Conservation (phyloP, 2,797 vertebrate species). For the Eulemur mongoz region DNA sequence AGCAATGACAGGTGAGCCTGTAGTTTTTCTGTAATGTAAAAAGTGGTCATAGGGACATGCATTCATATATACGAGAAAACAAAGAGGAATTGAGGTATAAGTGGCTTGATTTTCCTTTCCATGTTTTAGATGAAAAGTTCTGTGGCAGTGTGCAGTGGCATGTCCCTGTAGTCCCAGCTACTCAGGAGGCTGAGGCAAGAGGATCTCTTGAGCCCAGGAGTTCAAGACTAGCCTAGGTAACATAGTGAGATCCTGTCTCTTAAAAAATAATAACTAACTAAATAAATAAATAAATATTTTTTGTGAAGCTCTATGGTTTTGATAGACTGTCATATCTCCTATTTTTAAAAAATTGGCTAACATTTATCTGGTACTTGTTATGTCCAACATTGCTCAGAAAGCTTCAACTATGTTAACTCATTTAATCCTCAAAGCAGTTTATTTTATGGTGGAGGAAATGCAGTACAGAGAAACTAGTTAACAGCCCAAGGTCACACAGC, state of each 20-base stretch:
- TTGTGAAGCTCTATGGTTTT: background rate
- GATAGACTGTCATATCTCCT: background rate
- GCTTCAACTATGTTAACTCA: background rate
- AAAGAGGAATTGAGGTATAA: background rate
- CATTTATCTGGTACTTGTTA: background rate
- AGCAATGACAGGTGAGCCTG: background rate
- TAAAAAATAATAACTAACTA: background rate
- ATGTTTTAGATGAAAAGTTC: background rate
- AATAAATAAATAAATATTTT: background rate
- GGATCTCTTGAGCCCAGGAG: background rate
- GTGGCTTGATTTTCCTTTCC: background rate
- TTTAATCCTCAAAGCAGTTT: background rate
- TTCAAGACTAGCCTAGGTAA: background rate
- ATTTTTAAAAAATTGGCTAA: background rate
- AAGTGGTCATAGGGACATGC: background rate
- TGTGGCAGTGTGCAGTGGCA: too few species aligned
- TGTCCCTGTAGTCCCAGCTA: background rate
- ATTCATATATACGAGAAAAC: background rate
- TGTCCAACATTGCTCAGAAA: background rate
- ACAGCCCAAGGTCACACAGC: background rate
- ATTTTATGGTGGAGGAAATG: background rate
- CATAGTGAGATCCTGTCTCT: background rate
- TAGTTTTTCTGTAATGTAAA: background rate
- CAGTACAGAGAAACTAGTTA: slow-evolving; percentile 16
- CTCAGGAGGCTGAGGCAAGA: background rate